A percentile compares a stretch with the other conserved stretches of the same genome.
Conservation (phyloP, 2,888 invertebrate species). For the Maniola hyperantus region DNA sequence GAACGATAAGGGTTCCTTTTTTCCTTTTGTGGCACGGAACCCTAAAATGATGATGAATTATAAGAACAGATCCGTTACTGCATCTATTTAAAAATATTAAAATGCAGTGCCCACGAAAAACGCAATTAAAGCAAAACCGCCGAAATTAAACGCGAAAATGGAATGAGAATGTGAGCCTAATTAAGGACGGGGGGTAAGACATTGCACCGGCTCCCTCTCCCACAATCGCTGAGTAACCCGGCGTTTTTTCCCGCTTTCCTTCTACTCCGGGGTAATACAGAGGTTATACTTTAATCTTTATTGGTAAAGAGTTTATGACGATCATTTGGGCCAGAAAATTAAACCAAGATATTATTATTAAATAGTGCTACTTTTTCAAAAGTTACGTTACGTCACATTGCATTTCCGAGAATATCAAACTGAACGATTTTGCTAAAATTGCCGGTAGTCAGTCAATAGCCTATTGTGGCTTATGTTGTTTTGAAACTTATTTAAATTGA, state of each 20-base stretch:
- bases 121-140: slow-evolving; percentile 83
- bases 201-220: slow-evolving; percentile 49
- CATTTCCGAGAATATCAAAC: no score
- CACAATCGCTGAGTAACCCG: slow-evolving; percentile 15
- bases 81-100: background rate
- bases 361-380: no score
- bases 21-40: no score
- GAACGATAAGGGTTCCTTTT: no score
- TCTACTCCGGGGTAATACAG: background rate
- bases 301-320: background rate
- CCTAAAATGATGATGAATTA: slow-evolving; percentile 12
- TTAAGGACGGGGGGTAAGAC: slow-evolving; percentile 71
- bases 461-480: no score
- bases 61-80: background rate
- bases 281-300: background rate
- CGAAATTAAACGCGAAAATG: slow-evolving; percentile 84
- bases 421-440: no score
- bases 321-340: no score
- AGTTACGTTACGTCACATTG: no score
- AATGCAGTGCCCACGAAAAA: slow-evolving; percentile 65
- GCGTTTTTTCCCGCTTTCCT: slow-evolving; percentile 31
- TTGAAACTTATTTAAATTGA: no score
- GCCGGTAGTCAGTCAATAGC: no score
- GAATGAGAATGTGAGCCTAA: slow-evolving; percentile 84
- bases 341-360: no score